Conservation (phyloP, 2,888 invertebrate species). For the Drosophila setosimentum region DNA sequence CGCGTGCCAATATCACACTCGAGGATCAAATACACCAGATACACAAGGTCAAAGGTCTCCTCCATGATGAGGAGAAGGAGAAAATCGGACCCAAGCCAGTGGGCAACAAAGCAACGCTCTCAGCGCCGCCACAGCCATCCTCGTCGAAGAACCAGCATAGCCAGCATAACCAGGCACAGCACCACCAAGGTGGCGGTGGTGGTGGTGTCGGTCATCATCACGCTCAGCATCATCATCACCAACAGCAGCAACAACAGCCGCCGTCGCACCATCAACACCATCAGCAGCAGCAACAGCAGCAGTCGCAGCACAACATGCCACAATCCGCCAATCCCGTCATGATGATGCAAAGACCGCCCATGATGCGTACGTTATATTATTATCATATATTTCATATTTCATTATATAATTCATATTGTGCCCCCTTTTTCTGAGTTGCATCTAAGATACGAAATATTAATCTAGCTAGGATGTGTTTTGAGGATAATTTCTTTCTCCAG, state of each 20-base stretch:
- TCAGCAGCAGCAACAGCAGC: slow-evolving; percentile 59
- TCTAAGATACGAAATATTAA: no score
- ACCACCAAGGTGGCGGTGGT: slow-evolving; percentile 57
- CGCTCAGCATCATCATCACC: slow-evolving; percentile 65
- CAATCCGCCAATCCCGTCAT: slow-evolving; percentile 83
- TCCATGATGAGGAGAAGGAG: slow-evolving; percentile 98
- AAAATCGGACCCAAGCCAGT: slow-evolving; percentile 97
- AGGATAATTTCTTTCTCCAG: not conserved
- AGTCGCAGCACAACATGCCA: slow-evolving; percentile 68
- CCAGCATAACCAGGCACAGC: slow-evolving; percentile 52
- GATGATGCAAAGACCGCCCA: slow-evolving; percentile 85
- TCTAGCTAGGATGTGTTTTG: no score
- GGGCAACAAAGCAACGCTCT: slow-evolving; percentile 79
- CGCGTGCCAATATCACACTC: slow-evolving; percentile 96
- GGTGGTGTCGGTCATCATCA: slow-evolving; percentile 65
- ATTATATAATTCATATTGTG: not conserved
- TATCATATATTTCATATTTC: no score
- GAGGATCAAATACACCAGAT: slow-evolving; percentile 99
- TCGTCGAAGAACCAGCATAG: slow-evolving; percentile 56
- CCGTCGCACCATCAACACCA: slow-evolving; percentile 46
- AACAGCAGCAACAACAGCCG: slow-evolving; percentile 29
- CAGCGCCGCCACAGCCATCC: slow-evolving; percentile 83
- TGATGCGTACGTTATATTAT: slow-evolving; percentile 83
- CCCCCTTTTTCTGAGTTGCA: not conserved
- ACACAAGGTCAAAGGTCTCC: slow-evolving; percentile 96